Evolutionary conservation across 2,888 invertebrate genomes (phyloP), one percentile per base, ranked within the genome.

Genomic region (Artemia sp.): DNA sequence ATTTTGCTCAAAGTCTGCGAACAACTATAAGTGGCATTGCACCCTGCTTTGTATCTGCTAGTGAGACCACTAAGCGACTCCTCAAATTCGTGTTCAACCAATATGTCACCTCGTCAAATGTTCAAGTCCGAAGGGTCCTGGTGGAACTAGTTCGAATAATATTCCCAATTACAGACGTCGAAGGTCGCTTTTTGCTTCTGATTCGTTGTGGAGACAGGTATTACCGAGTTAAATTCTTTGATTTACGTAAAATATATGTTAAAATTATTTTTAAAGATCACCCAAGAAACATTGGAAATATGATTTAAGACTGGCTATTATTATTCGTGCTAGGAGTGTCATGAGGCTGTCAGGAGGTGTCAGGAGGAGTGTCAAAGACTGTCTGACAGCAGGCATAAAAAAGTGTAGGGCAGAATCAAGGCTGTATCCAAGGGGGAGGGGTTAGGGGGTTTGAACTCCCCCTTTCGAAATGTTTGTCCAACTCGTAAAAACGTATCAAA

Each of bases 201-300:
- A 78, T 91, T 70, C 90, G 91, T 52, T 87, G 87, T 73, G 92
- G 91, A 67, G 92, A 93, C 77, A 83, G 82, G 89, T 90, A 78
- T 6, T 38, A 38, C 38, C 78, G 82, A 79, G 72, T 51, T 38
- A 52, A 24, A 66, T 14, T 52, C 66, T 68, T 12, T n/a, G 70
- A 68, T 50, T 58, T 12, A 52, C 11, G 14, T 24, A 14, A 67
- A 52, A 51, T 12, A 12, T 12, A 14, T 58, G 38, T 14, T 64
- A 12, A 67, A 19, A 19, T 19, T 58, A 66, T 19, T 58, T 67
- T 70, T 51, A 51, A 58, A 38, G n/a, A 38, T 51, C 51, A 69
- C 12, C 51, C 67, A 51, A 19, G 67, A 51, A 69, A 77, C 76
- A 68, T 74, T 87, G 87, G 72, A 88, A 88, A 80, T 87, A 87